Conservation (phyloP, 1,140 invertebrate species). For the Apis florea region DNA sequence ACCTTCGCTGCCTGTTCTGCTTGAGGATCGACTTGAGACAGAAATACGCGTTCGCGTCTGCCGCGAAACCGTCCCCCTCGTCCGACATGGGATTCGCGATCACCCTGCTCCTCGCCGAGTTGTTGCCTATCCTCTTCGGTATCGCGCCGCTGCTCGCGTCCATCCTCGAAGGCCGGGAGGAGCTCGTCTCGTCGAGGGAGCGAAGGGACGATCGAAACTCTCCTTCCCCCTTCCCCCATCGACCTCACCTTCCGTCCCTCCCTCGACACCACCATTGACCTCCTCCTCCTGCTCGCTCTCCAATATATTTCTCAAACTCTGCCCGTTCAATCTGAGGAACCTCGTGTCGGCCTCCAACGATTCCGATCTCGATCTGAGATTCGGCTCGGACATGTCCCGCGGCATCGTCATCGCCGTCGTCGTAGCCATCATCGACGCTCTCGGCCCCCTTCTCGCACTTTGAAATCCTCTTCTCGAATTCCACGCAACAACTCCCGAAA, state of each 20-base stretch:
- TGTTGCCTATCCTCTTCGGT: constrained; percentile 55
- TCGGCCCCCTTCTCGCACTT: background rate
- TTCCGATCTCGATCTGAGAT: constrained; percentile 68
- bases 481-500: background rate
- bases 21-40: constrained; percentile 77
- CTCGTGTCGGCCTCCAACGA: constrained; percentile 42
- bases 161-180: background rate
- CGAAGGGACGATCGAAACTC: constrained; percentile 11
- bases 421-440: no score
- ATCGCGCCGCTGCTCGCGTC: constrained; percentile 64
- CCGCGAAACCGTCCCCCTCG: constrained; percentile 56
- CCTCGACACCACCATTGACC: background rate
- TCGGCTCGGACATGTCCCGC: constrained; percentile 75
- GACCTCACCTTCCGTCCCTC: constrained; percentile 1
- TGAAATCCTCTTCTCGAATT: background rate
- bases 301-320: constrained; percentile 75
- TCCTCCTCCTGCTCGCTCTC: constrained; percentile 70
- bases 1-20: constrained; percentile 72
- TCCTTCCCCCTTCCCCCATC: background rate
- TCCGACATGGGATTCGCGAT: constrained; percentile 70
- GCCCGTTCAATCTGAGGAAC: constrained; percentile 63
- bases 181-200: constrained; percentile 41
- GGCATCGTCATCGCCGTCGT: background rate
- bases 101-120: constrained; percentile 48
- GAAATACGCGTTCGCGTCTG: constrained; percentile 73